A percentile compares a stretch with the other conserved stretches of the same genome.
Evolutionary conservation across 2,888 invertebrate genomes (phyloP).

Genomic region (Pocota personata): DNA sequence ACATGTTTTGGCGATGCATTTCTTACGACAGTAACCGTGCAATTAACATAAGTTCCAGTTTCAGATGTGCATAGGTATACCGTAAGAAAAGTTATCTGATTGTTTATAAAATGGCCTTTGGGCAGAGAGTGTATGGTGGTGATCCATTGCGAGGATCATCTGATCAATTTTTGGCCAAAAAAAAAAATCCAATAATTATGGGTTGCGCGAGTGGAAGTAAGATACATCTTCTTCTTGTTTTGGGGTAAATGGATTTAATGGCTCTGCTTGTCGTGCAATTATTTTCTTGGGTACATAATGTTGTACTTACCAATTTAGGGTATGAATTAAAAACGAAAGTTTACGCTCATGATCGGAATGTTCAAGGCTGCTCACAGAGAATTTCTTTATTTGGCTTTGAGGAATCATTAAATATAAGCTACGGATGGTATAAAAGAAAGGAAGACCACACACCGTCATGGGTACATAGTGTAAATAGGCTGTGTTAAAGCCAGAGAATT

Average conservation of each 20-base stretch:
- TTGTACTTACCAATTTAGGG: neutral
- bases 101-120: slow-evolving; percentile 21
- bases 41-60: slow-evolving; percentile 60
- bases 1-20: slow-evolving; percentile 50
- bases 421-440: neutral
- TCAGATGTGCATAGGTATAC: neutral
- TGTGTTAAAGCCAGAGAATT: too few species aligned
- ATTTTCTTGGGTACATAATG: neutral
- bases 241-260: neutral
- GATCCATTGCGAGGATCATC: slow-evolving; percentile 50
- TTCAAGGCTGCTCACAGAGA: too few species aligned
- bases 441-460: neutral
- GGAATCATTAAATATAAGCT: neutral
- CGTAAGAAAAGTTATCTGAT: neutral
- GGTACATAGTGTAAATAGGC: too few species aligned
- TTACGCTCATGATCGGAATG: neutral
- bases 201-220: neutral
- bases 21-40: slow-evolving; percentile 14
- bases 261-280: neutral
- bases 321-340: neutral
- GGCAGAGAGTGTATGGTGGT: neutral
- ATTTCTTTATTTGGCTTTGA: too few species aligned
- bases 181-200: slow-evolving; percentile 21
- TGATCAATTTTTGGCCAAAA: slow-evolving; percentile 23
- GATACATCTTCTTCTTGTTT: neutral